A percentile compares a stretch with the other conserved stretches of the same genome.
Evolutionary conservation across 2,113 vertebrate species (phyloP).

Genomic region (Cebus imitator): DNA sequence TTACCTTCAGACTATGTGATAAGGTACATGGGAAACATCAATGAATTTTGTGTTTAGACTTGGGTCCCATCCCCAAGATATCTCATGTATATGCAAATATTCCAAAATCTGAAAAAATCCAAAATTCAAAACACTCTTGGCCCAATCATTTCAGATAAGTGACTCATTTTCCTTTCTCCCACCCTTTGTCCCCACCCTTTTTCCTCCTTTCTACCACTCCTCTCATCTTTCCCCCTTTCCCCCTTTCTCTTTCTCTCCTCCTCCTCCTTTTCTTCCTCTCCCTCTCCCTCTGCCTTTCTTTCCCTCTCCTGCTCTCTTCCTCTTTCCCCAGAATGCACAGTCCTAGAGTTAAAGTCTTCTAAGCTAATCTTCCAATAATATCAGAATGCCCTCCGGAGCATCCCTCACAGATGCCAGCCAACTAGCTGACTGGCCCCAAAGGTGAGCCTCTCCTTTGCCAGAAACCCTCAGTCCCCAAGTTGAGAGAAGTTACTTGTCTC

Average conservation of each 20-base stretch:
- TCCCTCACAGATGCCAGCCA: background rate
- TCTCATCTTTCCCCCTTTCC: background rate
- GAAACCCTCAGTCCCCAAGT: fast-evolving
- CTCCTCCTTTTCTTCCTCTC: background rate
- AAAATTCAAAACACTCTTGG: background rate
- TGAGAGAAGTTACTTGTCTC: background rate
- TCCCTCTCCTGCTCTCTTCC: background rate
- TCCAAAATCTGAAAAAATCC: background rate
- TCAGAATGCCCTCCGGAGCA: background rate
- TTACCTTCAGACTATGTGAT: background rate
- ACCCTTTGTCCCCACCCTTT: background rate
- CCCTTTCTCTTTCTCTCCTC: background rate
- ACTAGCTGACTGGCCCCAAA: background rate
- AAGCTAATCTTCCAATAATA: background rate
- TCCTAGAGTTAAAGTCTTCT: background rate
- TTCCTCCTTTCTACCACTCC: background rate
- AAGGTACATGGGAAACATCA: background rate
- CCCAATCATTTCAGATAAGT: background rate
- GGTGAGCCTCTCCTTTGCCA: background rate
- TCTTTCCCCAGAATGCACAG: background rate
- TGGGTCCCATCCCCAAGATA: background rate
- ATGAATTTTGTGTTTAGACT: background rate
- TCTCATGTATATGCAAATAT: background rate
- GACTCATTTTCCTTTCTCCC: background rate
- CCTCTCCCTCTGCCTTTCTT: background rate